phyloP scores from a whole-genome alignment of 2,797 vertebrate genomes.

The Poecilia gillii region DNA sequence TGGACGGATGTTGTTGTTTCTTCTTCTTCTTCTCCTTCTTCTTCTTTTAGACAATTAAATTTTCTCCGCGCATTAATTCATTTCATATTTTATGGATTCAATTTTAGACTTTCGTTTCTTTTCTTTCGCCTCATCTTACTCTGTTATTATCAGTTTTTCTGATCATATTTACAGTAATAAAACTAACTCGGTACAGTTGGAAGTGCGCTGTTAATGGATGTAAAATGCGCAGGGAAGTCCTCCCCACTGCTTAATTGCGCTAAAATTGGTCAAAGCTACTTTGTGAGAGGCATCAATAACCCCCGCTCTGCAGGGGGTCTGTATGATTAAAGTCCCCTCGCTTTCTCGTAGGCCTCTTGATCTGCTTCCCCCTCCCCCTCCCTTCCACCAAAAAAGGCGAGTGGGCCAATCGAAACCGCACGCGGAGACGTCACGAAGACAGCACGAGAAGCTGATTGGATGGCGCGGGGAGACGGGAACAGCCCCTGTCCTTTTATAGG shows the following conservation, averaged over 20 bases:
- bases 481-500: conserved; percentile 79
- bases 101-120: not conserved
- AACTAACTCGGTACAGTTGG: conserved; percentile 50
- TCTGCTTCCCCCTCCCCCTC: conserved; percentile 55
- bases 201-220: conserved; percentile 71
- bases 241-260: conserved; percentile 84
- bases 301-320: conserved; percentile 81
- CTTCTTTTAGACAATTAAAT: not conserved
- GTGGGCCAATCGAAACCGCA: conserved; percentile 72
- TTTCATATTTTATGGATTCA: not conserved
- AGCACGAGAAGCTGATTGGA: conserved; percentile 76
- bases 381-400: conserved; percentile 24
- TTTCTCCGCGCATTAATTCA: no score
- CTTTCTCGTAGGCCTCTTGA: conserved; percentile 79
- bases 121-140: not conserved
- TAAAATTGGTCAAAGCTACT: conserved; percentile 80
- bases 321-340: conserved; percentile 85
- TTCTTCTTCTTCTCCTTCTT: not conserved
- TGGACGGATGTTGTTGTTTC: conserved; percentile 24
- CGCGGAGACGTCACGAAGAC: conserved; percentile 62
- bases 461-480: conserved; percentile 58
- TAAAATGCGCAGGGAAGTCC: conserved; percentile 74
- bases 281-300: conserved; percentile 80
- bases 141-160: conserved; percentile 15
- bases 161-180: conserved; percentile 30